Percentiles rank a stretch among this genome's conserved stretches.
Conservation (phyloP, 2,888 invertebrate species). For the Andrena flavipes region DNA sequence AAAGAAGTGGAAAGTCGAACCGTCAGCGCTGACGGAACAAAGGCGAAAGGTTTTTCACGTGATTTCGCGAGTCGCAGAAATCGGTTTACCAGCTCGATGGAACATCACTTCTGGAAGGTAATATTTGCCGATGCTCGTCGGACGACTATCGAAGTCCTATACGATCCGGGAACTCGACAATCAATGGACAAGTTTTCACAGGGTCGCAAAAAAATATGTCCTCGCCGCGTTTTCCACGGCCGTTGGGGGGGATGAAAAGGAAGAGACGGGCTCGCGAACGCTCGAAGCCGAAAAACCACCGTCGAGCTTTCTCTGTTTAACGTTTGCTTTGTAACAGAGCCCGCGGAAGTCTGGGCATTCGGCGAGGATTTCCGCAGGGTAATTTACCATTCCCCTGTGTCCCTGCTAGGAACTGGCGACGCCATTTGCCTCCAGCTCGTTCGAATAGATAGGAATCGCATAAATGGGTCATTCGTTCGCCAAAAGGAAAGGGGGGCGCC, state of each 20-base stretch:
- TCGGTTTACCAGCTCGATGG: conserved; percentile 6
- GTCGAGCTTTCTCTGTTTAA: conserved; percentile 60
- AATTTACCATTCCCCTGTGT: conserved; percentile 52
- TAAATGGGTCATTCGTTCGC: conserved; percentile 70
- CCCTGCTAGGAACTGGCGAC: conserved; percentile 15
- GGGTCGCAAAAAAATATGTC: conserved; percentile 27
- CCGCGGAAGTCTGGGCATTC: conserved; percentile 63
- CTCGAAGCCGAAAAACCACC: conserved; percentile 42
- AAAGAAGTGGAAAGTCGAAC: background rate
- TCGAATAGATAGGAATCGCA: conserved; percentile 64
- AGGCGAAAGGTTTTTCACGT: background rate
- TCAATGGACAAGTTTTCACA: conserved; percentile 28
- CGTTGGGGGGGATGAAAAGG: conserved; percentile 18
- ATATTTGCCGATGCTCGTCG: conserved; percentile 26
- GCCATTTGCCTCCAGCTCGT: conserved; percentile 54
- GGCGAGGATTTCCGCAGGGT: conserved; percentile 67
- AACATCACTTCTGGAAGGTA: conserved; percentile 25
- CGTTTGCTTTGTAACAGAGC: conserved; percentile 64
- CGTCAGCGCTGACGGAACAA: background rate
- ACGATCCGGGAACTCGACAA: conserved; percentile 21
- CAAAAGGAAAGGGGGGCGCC: conserved; percentile 35
- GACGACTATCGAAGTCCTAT: conserved; percentile 52
- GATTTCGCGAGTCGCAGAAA: conserved; percentile 28
- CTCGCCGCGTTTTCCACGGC: conserved; percentile 44
- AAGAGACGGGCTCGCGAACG: conserved; percentile 31